These are phyloP conservation scores for Tadarida brasiliensis DNA, from an alignment of 2,797 vertebrate genomes.

Conservation along the genomic window DNA sequence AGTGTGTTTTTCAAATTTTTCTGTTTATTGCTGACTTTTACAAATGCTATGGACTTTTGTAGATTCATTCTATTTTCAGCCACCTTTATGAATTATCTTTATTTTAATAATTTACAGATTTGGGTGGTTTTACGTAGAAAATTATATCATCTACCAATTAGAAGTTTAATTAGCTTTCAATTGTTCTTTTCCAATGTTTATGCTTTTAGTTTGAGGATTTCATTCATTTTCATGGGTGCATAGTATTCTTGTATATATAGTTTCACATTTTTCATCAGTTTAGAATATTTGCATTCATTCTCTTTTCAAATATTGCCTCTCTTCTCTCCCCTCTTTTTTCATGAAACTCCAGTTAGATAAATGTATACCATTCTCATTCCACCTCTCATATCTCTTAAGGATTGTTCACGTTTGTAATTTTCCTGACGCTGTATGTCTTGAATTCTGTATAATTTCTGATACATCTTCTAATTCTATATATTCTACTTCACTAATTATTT, in stretches of 20 bases:
- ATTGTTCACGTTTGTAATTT: not conserved
- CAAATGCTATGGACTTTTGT: not conserved
- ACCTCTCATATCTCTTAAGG: not conserved
- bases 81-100: not conserved
- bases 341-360: not conserved
- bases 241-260: not conserved
- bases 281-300: no score
- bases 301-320: no score
- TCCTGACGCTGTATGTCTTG: not conserved
- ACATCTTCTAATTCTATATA: not conserved
- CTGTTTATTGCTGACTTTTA: not conserved
- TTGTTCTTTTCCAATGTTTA: not conserved
- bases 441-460: not conserved
- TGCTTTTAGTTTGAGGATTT: not conserved
- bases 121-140: not conserved
- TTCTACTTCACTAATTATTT: not conserved
- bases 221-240: not conserved
- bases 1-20: not conserved
- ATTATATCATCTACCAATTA: not conserved
- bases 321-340: not conserved
- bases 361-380: not conserved
- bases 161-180: not conserved
- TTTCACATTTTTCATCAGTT: not conserved
- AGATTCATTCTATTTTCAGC: not conserved
- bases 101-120: not conserved